These are phyloP conservation scores for Triplophysa tibetana DNA, from an alignment of 2,113 vertebrate genomes.

Conservation along the genomic window DNA sequence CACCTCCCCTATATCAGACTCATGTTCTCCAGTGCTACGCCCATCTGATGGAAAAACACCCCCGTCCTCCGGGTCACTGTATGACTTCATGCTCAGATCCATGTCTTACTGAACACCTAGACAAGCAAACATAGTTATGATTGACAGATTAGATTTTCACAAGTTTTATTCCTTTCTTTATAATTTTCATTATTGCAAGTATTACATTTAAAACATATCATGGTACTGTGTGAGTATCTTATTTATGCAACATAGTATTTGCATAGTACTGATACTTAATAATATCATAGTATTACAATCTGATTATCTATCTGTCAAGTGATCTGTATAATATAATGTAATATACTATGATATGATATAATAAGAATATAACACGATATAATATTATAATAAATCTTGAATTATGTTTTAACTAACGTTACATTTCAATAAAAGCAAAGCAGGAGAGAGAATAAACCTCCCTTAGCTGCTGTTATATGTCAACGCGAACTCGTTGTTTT, in stretches of 20 bases:
- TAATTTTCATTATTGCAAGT: too few species aligned
- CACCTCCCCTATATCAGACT: neutral
- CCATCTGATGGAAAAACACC: neutral
- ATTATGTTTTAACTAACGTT: neutral
- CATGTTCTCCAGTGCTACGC: neutral
- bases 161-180: neutral
- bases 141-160: neutral
- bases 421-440: neutral
- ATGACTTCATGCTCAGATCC: conserved; percentile 25
- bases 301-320: neutral
- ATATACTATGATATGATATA: too few species aligned
- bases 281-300: neutral
- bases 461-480: neutral
- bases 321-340: too few species aligned
- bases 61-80: neutral
- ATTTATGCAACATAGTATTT: neutral
- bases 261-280: neutral
- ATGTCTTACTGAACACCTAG: neutral
- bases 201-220: neutral
- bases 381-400: neutral
- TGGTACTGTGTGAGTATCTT: neutral
- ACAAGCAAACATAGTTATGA: neutral
- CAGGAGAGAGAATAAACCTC: neutral
- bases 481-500: neutral
- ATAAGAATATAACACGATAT: too few species aligned